Evolutionary conservation across 2,888 invertebrate genomes (phyloP).

Genomic region (Drosophila cracens): DNA sequence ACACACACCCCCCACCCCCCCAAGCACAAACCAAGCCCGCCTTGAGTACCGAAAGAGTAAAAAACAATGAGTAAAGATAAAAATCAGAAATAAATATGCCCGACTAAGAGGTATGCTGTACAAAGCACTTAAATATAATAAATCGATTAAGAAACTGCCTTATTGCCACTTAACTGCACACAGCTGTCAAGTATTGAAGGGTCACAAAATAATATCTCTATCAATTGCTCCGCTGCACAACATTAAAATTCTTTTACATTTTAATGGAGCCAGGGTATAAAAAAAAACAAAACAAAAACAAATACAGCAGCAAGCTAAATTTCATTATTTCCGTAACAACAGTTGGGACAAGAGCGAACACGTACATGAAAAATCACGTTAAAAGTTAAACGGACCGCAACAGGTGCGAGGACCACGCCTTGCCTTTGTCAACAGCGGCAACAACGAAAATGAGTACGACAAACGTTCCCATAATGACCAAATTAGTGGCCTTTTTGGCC

Average conservation of each 20-base stretch:
- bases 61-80: neutral
- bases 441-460: constrained; percentile 23
- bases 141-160: neutral
- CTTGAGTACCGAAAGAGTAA: neutral
- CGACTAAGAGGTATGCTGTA: neutral
- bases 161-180: neutral
- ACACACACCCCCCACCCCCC: neutral
- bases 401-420: constrained; percentile 55
- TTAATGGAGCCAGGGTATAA: neutral
- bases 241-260: neutral
- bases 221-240: neutral
- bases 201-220: neutral
- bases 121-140: neutral
- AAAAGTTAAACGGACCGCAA: constrained; percentile 71
- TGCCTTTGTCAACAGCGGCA: neutral
- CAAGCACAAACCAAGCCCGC: neutral
- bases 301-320: neutral
- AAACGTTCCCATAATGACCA: constrained; percentile 63
- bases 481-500: constrained; percentile 66
- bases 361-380: constrained; percentile 46
- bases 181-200: neutral
- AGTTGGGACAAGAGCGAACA: neutral
- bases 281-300: neutral
- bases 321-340: neutral
- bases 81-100: neutral